phyloP scores from a whole-genome alignment of 2,888 invertebrate species.

The Hyposoter didymator region DNA sequence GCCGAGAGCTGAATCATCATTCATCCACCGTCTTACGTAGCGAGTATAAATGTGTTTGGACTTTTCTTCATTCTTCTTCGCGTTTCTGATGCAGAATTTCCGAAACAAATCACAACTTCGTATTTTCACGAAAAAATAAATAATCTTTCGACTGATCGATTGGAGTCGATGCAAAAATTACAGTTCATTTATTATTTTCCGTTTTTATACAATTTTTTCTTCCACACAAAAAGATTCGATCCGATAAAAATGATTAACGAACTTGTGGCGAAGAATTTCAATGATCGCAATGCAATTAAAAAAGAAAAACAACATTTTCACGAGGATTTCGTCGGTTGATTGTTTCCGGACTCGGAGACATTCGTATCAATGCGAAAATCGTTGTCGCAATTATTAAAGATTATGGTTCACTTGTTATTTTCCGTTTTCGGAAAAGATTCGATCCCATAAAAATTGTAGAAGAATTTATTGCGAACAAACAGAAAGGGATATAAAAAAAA shows the following conservation, averaged over 20 bases:
- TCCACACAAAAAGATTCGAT: background rate
- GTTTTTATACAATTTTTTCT: background rate
- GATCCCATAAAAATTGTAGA: background rate
- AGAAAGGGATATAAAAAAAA: background rate
- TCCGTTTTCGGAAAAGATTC: background rate
- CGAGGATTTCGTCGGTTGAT: background rate
- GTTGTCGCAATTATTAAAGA: too few species aligned
- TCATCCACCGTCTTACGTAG: conserved; percentile 18
- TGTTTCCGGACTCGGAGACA: background rate
- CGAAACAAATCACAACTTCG: background rate
- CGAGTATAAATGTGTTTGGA: background rate
- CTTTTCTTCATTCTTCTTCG: conserved; percentile 27
- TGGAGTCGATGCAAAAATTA: background rate
- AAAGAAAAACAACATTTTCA: background rate
- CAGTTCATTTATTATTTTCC: background rate
- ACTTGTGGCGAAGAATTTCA: background rate
- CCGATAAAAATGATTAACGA: background rate
- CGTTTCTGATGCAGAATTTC: background rate
- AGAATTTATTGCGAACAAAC: background rate
- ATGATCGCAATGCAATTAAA: background rate
- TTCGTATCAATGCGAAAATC: too few species aligned
- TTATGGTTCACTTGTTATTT: too few species aligned
- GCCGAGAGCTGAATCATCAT: conserved; percentile 50
- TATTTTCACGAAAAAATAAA: background rate
- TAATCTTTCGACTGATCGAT: background rate